A percentile compares a stretch with the other conserved stretches of the same genome.
Evolutionary conservation across 2,888 invertebrate species (phyloP).

Genomic region (Volucella zonaria): DNA sequence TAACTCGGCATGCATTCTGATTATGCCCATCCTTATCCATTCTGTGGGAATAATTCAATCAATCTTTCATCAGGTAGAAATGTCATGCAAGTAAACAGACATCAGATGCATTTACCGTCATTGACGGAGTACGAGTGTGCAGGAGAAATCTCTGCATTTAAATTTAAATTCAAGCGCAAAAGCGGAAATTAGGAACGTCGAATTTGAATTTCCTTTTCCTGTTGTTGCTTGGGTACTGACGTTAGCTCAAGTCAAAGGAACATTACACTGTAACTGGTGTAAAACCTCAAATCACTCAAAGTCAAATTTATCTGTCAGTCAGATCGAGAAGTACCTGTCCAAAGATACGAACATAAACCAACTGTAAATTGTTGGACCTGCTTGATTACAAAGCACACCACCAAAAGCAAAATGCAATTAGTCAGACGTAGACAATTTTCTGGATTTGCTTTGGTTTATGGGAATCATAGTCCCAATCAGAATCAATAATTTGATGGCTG

Average conservation of each 20-base stretch:
- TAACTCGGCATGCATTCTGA: not conserved
- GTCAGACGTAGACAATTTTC: constrained; percentile 21
- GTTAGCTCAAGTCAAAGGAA: constrained; percentile 5
- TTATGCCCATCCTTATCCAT: not conserved
- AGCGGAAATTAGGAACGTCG: constrained; percentile 27
- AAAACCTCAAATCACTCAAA: constrained; percentile 48
- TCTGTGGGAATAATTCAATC: constrained; percentile 29
- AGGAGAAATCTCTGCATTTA: not conserved
- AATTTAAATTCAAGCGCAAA: constrained; percentile 12
- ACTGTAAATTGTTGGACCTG: constrained; percentile 29
- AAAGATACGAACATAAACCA: not conserved
- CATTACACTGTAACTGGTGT: constrained; percentile 25
- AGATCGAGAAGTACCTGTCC: not conserved
- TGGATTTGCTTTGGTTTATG: not conserved
- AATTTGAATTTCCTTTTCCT: not conserved
- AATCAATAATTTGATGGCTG: not conserved
- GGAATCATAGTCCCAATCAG: not conserved
- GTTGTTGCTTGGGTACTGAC: not conserved
- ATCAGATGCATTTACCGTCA: constrained; percentile 11
- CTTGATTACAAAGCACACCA: not conserved
- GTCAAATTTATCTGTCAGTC: constrained; percentile 15
- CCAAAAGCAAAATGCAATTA: constrained; percentile 40
- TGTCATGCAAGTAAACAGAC: constrained; percentile 21
- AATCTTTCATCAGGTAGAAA: constrained; percentile 13
- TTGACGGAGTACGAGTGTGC: not conserved